These are phyloP conservation scores for Phrynocephalus versicolor DNA, from an alignment of 2,113 vertebrate species.

Conservation along the genomic window DNA sequence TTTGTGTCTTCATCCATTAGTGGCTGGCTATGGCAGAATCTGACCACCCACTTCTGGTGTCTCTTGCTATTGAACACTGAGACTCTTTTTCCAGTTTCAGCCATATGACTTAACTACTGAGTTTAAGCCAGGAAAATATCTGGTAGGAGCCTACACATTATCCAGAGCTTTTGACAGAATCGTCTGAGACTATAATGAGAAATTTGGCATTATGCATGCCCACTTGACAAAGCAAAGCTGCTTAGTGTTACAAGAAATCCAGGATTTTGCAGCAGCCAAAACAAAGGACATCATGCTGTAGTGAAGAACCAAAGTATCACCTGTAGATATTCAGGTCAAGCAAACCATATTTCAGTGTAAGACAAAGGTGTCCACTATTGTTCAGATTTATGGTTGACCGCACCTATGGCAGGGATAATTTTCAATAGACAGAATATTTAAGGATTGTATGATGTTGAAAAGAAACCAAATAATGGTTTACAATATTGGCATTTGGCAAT, in stretches of 20 bases:
- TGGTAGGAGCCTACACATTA: background rate
- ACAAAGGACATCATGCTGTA: background rate
- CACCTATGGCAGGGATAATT: background rate
- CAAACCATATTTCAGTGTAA: background rate
- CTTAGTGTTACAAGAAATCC: background rate
- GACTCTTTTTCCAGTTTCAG: background rate
- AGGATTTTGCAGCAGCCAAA: conserved; percentile 10
- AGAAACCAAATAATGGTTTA: background rate
- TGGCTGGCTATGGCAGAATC: background rate
- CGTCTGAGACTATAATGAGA: background rate
- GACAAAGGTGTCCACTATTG: background rate
- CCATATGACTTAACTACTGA: conserved; percentile 2
- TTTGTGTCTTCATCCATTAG: background rate
- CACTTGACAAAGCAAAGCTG: background rate
- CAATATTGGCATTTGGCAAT: background rate
- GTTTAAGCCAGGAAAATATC: conserved; percentile 11
- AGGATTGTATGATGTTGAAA: background rate
- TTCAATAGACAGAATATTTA: background rate
- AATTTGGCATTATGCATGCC: conserved; percentile 1
- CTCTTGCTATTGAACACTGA: conserved; percentile 1
- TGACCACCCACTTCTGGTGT: background rate
- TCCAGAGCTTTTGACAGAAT: conserved; percentile 10
- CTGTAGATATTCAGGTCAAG: background rate
- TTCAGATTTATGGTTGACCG: background rate
- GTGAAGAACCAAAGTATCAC: conserved; percentile 4